Evolutionary conservation across 2,113 vertebrate genomes (phyloP).

Genomic region (Seriola aureovittata): DNA sequence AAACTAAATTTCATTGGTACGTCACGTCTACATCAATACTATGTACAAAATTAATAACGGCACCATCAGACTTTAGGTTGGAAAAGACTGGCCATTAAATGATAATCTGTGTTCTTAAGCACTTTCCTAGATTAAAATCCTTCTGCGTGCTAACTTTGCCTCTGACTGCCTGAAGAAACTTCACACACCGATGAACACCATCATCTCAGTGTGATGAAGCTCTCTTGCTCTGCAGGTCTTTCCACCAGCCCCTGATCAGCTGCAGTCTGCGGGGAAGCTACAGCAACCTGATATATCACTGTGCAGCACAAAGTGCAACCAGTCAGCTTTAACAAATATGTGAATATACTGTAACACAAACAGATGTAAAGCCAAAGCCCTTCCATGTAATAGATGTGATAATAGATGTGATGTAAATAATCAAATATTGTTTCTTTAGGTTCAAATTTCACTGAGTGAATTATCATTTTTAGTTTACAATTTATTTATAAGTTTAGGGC

Average conservation of each 20-base stretch:
- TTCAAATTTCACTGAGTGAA: neutral
- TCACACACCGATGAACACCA: conserved; percentile 68
- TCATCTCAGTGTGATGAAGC: conserved; percentile 69
- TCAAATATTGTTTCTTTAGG: neutral
- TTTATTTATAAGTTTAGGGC: too few relatives aligned
- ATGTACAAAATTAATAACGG: conserved; percentile 24
- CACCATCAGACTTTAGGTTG: neutral
- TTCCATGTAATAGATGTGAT: neutral
- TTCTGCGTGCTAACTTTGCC: conserved; percentile 48
- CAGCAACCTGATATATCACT: neutral
- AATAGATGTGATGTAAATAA: neutral
- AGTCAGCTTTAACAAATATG: neutral
- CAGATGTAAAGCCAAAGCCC: neutral
- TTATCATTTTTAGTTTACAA: neutral
- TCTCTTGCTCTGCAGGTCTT: conserved; percentile 58
- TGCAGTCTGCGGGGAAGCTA: conserved; percentile 21
- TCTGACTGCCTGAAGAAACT: conserved; percentile 62
- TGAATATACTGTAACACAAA: neutral
- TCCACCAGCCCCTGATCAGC: conserved; percentile 49
- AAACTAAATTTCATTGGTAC: conserved; percentile 3
- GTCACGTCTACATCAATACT: conserved; percentile 1
- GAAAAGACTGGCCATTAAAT: conserved; percentile 24
- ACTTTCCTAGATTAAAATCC: conserved; percentile 58
- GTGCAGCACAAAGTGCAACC: neutral
- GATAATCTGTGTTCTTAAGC: conserved; percentile 31